phyloP scores from a whole-genome alignment of 2,113 vertebrate genomes.

The Pelobates fuscus region DNA sequence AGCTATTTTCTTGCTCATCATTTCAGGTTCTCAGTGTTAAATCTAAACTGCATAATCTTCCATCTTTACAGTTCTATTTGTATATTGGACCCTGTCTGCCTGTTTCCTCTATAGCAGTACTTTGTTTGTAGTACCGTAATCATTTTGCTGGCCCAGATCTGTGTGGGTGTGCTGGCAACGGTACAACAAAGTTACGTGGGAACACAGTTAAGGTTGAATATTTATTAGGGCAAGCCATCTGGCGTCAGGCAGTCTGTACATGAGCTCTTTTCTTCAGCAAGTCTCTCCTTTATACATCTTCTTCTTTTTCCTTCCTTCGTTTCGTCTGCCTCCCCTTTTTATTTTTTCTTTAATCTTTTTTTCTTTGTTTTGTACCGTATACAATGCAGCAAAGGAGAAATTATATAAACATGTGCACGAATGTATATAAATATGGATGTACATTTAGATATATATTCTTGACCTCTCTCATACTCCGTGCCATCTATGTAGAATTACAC shows the following conservation, averaged over 20 bases:
- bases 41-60: constrained; percentile 76
- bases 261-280: constrained; percentile 88
- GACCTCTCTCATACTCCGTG: constrained; percentile 4
- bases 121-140: constrained; percentile 99
- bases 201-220: constrained; percentile 99
- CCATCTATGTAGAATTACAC: background rate
- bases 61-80: constrained; percentile 81
- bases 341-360: constrained; percentile 38
- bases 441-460: constrained; percentile 18
- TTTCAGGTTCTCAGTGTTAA: constrained; percentile 68
- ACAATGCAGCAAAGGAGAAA: constrained; percentile 11
- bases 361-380: constrained; percentile 29
- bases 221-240: constrained; percentile 99
- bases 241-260: constrained; percentile 99
- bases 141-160: constrained; percentile 94
- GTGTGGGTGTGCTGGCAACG: constrained; percentile 98
- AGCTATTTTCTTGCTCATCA: constrained; percentile 54
- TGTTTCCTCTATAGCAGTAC: constrained; percentile 93
- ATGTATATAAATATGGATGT: constrained; percentile 20
- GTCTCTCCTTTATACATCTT: constrained; percentile 79
- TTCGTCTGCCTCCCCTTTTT: constrained; percentile 4
- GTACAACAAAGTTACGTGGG: constrained; percentile 99
- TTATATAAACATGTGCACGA: constrained; percentile 30
- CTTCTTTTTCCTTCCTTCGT: constrained; percentile 62
- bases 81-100: constrained; percentile 90